These are phyloP conservation scores for Alcis repandata DNA, from an alignment of 2,888 invertebrate species.

Conservation along the genomic window DNA sequence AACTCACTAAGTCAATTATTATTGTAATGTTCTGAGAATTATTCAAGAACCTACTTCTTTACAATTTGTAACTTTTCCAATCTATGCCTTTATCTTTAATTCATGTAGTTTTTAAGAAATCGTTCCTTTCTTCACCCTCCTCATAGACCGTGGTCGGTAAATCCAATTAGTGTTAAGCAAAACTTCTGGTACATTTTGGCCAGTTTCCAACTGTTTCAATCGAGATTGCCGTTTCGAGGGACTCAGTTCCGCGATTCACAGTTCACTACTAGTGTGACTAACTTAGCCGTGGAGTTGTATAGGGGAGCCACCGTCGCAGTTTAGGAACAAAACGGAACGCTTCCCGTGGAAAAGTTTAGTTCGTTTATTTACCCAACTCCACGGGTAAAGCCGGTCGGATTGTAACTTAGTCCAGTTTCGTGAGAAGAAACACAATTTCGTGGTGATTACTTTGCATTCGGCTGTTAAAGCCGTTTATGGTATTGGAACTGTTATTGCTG, in stretches of 20 bases:
- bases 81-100: background rate
- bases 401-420: slow-evolving; percentile 65
- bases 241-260: slow-evolving; percentile 49
- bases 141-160: slow-evolving; percentile 63
- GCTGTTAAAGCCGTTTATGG: slow-evolving; percentile 36
- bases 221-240: slow-evolving; percentile 65
- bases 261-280: slow-evolving; percentile 57
- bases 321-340: background rate
- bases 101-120: background rate
- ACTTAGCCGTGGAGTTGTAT: background rate
- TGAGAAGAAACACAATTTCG: slow-evolving; percentile 63
- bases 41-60: background rate
- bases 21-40: background rate
- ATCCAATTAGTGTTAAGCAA: slow-evolving; percentile 78
- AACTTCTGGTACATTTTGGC: slow-evolving; percentile 77
- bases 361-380: background rate
- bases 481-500: slow-evolving; percentile 36
- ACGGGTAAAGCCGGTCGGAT: background rate
- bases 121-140: slow-evolving; percentile 50
- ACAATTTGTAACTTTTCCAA: background rate
- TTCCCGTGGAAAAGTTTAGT: background rate
- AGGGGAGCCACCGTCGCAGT: background rate
- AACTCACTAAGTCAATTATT: too few relatives aligned
- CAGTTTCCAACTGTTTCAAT: slow-evolving; percentile 74
- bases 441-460: slow-evolving; percentile 51